phyloP scores from a whole-genome alignment of 2,888 invertebrate genomes.

The Stenichneumon culpator region DNA sequence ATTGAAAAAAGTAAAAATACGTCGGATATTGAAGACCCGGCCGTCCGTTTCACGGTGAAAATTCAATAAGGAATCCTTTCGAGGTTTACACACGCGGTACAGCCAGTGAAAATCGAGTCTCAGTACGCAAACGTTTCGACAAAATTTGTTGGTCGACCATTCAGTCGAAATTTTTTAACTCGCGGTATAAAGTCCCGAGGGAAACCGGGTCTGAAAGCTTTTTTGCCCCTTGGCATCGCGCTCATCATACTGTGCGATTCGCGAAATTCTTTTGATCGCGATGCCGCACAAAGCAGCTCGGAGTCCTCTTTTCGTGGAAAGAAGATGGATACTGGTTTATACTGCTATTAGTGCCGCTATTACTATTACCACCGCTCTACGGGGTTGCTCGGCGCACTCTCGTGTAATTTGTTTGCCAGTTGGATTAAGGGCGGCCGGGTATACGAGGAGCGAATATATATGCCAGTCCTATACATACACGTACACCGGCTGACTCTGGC shows the following conservation, averaged over 20 bases:
- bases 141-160: background rate
- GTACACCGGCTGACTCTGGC: constrained; percentile 15
- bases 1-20: background rate
- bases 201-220: background rate
- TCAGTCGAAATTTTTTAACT: background rate
- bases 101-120: background rate
- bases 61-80: background rate
- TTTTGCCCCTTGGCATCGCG: background rate
- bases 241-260: background rate
- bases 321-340: constrained; percentile 44
- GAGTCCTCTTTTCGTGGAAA: constrained; percentile 22
- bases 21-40: background rate
- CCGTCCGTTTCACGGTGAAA: background rate
- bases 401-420: constrained; percentile 66
- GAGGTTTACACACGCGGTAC: background rate
- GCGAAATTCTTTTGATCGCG: constrained; percentile 26
- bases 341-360: constrained; percentile 30
- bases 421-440: constrained; percentile 59
- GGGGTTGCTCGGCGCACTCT: constrained; percentile 40
- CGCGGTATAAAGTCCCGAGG: background rate
- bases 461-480: background rate
- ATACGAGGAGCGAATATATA: constrained; percentile 6
- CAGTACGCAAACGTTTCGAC: background rate
- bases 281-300: constrained; percentile 2
- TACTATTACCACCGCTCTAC: constrained; percentile 25